Conservation (phyloP, 2,113 vertebrate genomes). For the Hymenochirus boettgeri region DNA sequence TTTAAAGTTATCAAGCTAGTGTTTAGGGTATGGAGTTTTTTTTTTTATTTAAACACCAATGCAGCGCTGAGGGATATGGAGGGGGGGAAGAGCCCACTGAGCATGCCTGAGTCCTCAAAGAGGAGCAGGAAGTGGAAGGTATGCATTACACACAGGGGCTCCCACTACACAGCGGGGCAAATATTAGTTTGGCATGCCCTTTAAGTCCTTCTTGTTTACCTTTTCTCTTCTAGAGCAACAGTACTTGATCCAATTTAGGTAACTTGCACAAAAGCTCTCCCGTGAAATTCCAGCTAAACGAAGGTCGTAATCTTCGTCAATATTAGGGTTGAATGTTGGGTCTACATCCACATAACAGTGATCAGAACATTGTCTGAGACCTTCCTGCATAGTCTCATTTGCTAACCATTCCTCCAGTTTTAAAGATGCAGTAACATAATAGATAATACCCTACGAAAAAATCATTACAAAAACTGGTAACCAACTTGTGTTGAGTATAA, state of each 20-base stretch:
- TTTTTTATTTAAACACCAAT: too few species aligned
- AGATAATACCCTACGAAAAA: slow-evolving; percentile 84
- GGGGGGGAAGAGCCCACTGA: too few species aligned
- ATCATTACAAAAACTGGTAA: too few species aligned
- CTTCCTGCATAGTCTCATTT: slow-evolving; percentile 93
- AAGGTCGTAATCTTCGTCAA: slow-evolving; percentile 97
- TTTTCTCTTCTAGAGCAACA: slow-evolving; percentile 86
- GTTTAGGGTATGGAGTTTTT: too few species aligned
- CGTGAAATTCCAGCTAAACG: slow-evolving; percentile 90
- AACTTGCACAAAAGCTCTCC: slow-evolving; percentile 92
- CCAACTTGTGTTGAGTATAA: too few species aligned
- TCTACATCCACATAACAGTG: slow-evolving; percentile 95
- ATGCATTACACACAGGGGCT: too few species aligned
- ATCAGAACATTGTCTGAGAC: slow-evolving; percentile 79
- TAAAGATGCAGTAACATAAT: slow-evolving; percentile 85
- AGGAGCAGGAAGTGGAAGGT: too few species aligned
- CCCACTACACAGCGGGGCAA: too few species aligned
- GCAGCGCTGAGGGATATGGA: too few species aligned
- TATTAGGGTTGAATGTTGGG: slow-evolving; percentile 97
- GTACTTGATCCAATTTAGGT: slow-evolving; percentile 95
- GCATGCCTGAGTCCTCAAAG: too few species aligned
- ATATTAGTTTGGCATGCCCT: too few species aligned
- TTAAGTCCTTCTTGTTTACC: slow-evolving; percentile 53
- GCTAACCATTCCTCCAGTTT: slow-evolving; percentile 94
- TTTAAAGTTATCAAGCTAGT: too few species aligned